Evolutionary conservation across 2,888 invertebrate species (phyloP), one percentile per base, ranked within the genome.

Genomic region (Abrostola triplasia): DNA sequence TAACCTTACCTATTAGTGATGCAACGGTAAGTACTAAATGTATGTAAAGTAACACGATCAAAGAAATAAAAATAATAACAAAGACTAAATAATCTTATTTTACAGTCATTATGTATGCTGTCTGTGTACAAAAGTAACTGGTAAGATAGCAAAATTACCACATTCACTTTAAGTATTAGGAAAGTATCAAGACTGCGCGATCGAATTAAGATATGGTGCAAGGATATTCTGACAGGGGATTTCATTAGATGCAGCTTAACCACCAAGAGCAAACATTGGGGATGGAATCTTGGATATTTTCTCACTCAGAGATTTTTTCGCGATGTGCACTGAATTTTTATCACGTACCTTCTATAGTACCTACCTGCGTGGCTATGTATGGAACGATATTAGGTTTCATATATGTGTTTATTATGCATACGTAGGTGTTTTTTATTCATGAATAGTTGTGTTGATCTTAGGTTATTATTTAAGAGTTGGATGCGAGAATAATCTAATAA

Each of bases 181-280:
- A 56, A 78, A 82, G 72, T 82, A 88, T 84, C 89, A 92, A 92
- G 75, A 86, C 54, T 24, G 38, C 47, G 53, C 53, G 24, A 59
- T 76, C 79, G 69, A 59, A 73, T 76, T 88, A 88, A 74, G 81
- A 87, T 84, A 83, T 77, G 87, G 88, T 92, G 92, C 92, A 93
- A 86, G 91, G 86, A 88, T 90, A 90, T 88, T 85, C 89, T 91
- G 93, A 92, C 93, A 93, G 91, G 89, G 91, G 92, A 92, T 93
- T 94, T 94, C 94, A 94, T 94, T 94, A 94, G 94, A 92, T 93
- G 93, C 93, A 94, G 94, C 94, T 94, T 94, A 94, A 89, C 92
- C 88, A 88, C 87, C 87, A 85, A 86, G 83, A 88, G 91, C 90
- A 94, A 94, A 94, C 92, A 94, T 90, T 84, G 89, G 92, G 92